These are phyloP conservation scores for Amphiprion clarkii DNA, from an alignment of 2,797 vertebrate species.

Conservation along the genomic window DNA sequence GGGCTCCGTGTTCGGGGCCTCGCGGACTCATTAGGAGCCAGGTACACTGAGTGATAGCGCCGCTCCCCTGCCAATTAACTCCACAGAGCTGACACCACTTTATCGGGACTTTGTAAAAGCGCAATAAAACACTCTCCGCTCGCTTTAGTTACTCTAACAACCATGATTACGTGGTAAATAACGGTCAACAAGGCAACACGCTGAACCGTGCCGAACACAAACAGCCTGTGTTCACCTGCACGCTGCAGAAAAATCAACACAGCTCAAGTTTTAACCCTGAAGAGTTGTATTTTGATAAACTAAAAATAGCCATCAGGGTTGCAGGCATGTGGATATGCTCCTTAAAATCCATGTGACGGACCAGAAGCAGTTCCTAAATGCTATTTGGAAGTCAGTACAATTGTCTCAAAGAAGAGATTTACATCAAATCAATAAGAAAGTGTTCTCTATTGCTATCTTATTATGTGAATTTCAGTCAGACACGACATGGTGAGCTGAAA, in stretches of 20 bases:
- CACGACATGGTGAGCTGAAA: not conserved
- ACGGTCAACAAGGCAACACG: conserved; percentile 10
- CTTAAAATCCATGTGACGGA: not conserved
- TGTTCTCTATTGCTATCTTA: not conserved
- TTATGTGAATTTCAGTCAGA: not conserved
- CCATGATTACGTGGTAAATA: conserved; percentile 28
- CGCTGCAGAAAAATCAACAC: not conserved
- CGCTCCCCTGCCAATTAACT: conserved; percentile 41
- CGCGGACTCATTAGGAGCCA: conserved; percentile 46
- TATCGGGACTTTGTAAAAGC: conserved; percentile 35
- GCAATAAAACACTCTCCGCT: conserved; percentile 13
- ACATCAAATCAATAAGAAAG: not conserved
- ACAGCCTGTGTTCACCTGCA: not conserved
- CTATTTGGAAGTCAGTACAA: not conserved
- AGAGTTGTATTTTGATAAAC: not conserved
- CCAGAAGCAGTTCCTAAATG: not conserved
- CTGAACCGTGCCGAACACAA: conserved; percentile 1
- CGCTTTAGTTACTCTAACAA: conserved; percentile 25
- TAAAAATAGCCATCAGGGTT: not conserved
- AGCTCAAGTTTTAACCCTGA: not conserved
- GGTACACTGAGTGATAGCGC: conserved; percentile 35
- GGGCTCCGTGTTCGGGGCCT: conserved; percentile 32
- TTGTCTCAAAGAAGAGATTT: not conserved
- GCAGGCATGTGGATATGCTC: not conserved
- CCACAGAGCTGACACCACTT: conserved; percentile 18